Conservation (phyloP, 2,888 invertebrate species). For the Drosophila subsilvestris region DNA sequence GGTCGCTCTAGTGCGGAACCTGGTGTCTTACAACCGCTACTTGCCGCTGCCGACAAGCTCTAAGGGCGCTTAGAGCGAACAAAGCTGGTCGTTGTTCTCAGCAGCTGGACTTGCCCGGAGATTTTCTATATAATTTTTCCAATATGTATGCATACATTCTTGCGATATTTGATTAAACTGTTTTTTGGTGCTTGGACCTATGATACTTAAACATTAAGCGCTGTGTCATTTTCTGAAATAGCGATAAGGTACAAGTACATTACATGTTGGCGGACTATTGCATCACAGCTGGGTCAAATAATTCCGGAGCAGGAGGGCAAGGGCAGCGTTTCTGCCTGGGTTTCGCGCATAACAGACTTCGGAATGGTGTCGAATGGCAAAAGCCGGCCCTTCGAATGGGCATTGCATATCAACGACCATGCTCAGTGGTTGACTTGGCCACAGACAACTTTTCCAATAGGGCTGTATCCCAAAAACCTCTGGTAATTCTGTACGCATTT, state of each 20-base stretch:
- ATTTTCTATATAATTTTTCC: conserved; percentile 14
- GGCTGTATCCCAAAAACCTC: no score
- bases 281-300: no score
- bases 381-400: no score
- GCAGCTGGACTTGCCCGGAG: conserved; percentile 54
- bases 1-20: conserved; percentile 85
- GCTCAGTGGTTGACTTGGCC: no score
- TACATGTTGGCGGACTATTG: conserved; percentile 1
- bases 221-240: conserved; percentile 31
- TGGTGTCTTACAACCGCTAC: conserved; percentile 81
- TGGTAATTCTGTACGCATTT: not conserved
- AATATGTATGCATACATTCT: conserved; percentile 20
- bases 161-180: conserved; percentile 18
- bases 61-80: conserved; percentile 39
- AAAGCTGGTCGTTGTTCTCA: conserved; percentile 19
- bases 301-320: no score
- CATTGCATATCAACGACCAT: no score
- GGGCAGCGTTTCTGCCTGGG: no score
- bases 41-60: conserved; percentile 74
- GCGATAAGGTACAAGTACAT: conserved; percentile 26
- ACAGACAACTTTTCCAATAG: no score
- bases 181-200: conserved; percentile 44
- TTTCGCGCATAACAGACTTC: no score
- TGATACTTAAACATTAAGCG: not conserved
- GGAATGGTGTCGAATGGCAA: no score